Evolutionary conservation across 2,113 vertebrate species (phyloP).

Genomic region (Catharus minimus): DNA sequence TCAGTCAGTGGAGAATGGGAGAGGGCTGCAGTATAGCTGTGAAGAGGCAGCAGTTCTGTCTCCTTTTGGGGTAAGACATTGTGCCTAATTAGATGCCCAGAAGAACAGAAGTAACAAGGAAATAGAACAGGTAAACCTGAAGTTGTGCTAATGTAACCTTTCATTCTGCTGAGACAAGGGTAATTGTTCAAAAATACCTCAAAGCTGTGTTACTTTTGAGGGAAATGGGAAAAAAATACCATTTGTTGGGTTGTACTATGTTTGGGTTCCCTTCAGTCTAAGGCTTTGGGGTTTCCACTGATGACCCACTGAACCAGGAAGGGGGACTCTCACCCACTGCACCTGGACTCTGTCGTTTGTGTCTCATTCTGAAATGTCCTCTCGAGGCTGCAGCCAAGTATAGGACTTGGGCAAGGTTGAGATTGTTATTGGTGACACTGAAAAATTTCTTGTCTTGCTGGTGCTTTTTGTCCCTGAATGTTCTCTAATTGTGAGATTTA

Average conservation of each 20-base stretch:
- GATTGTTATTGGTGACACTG: accelerated
- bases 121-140: neutral
- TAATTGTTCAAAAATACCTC: neutral
- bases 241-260: neutral
- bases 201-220: neutral
- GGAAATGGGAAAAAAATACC: neutral
- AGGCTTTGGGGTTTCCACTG: neutral
- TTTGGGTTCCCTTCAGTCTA: neutral
- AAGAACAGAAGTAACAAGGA: neutral
- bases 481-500: neutral
- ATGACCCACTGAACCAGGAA: neutral
- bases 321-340: accelerated
- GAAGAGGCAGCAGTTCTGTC: neutral
- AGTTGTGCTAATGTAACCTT: neutral
- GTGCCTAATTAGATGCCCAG: neutral
- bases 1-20: too few relatives aligned
- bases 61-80: neutral
- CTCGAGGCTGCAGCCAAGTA: neutral
- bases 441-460: neutral
- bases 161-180: neutral
- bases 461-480: neutral
- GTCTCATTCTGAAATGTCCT: neutral
- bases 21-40: neutral
- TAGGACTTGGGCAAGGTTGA: neutral
- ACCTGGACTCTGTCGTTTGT: neutral